Evolutionary conservation across 2,888 invertebrate species (phyloP).

Genomic region (Spisula subtruncata): DNA sequence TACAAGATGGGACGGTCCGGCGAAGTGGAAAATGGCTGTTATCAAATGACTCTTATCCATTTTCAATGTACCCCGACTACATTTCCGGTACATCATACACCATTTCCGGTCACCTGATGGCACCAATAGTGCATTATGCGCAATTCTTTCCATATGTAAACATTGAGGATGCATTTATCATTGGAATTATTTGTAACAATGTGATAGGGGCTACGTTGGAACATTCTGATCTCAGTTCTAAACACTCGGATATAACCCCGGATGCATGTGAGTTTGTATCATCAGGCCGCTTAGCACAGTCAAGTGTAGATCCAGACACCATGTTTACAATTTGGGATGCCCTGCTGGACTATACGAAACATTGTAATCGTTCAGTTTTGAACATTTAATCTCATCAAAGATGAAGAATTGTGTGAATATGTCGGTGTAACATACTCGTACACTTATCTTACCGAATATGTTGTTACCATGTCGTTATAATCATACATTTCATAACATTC

Average conservation of each 20-base stretch:
- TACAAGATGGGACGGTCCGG: conserved; percentile 53
- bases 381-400: no score
- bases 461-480: no score
- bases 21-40: conserved; percentile 72
- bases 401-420: no score
- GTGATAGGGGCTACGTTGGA: neutral
- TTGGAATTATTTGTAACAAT: conserved; percentile 74
- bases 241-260: neutral
- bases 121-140: conserved; percentile 63
- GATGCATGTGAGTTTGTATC: conserved; percentile 9
- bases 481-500: no score
- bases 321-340: neutral
- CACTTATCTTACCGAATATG: no score
- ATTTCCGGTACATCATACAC: conserved; percentile 75
- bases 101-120: conserved; percentile 64
- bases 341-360: neutral
- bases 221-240: neutral
- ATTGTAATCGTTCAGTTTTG: neutral
- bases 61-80: conserved; percentile 71
- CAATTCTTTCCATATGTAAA: conserved; percentile 70
- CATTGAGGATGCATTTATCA: conserved; percentile 80
- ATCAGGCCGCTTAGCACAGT: neutral
- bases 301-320: neutral
- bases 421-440: no score
- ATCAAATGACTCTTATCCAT: conserved; percentile 56